These are phyloP conservation scores for Papilio glaucus DNA, from an alignment of 1,140 invertebrate genomes.

Conservation along the genomic window DNA sequence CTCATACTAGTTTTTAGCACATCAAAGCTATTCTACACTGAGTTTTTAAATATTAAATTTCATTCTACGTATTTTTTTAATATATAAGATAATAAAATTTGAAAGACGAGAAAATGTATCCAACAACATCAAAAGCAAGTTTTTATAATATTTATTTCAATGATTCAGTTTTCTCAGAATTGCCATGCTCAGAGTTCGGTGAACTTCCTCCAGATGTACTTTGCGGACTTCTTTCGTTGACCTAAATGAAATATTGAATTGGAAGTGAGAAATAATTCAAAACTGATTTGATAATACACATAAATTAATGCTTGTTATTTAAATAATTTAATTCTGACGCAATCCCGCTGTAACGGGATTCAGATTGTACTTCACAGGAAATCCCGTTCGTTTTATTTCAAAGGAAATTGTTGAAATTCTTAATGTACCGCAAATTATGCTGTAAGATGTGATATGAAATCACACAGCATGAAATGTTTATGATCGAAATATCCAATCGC, in stretches of 20 bases:
- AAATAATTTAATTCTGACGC: not conserved
- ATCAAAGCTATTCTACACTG: not conserved
- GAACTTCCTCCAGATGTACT: slow-evolving; percentile 73
- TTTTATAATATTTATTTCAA: slow-evolving; percentile 43
- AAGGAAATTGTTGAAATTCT: slow-evolving; percentile 4
- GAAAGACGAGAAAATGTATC: not conserved
- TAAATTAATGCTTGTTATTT: not conserved
- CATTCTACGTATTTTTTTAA: no score
- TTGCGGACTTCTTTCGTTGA: slow-evolving; percentile 75
- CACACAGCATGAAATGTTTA: not conserved
- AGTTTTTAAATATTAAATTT: no score
- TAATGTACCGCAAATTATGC: not conserved
- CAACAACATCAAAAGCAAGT: not conserved
- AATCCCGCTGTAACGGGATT: not conserved
- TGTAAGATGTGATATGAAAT: not conserved
- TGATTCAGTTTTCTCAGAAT: slow-evolving; percentile 55
- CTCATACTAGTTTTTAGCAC: not conserved
- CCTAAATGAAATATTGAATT: slow-evolving; percentile 55
- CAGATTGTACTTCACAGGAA: not conserved
- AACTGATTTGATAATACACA: not conserved
- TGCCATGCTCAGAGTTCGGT: slow-evolving; percentile 69
- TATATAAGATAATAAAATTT: no score
- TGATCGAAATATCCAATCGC: slow-evolving; percentile 8
- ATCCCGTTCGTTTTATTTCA: slow-evolving; percentile 3
- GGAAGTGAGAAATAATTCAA: not conserved